Evolutionary conservation across 2,797 vertebrate species (phyloP), one percentile per base, ranked within the genome.

Genomic region (Astyanax mexicanus): DNA sequence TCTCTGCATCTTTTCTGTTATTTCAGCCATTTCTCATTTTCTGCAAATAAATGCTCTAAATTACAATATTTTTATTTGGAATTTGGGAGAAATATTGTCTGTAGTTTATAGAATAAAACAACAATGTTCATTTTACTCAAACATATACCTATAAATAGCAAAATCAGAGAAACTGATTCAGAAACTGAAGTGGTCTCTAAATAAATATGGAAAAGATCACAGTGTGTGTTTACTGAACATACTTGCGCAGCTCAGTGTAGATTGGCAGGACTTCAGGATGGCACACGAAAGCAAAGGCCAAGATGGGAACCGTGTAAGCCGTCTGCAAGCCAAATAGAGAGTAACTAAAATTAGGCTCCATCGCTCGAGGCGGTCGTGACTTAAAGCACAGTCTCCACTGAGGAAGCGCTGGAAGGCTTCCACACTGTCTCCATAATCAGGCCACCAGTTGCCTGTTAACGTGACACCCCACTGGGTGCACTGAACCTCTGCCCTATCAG

Each of bases 241-340:
- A 93, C 92, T 92, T 94, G 80, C 76, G 87, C 32, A 98, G 94
- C 74, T 99, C 97, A 0, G 95, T 97, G 93, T 99, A 99, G 89
- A 99, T 97, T 6, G 98, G 97, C 83, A 99, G 94, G 77, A 99
- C 94, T 23, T 97, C 96, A 0, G 97, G 98, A 84, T 99, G 98
- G 86, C 97, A 98, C 42, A 99, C 98, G 79, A 97, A 99, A 0
- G 97, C 96, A 82, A 99, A 99, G 0, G 96, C 96, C 85, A 98
- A 91, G 80, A 97, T 98, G 25, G 97, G 97, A 85, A 99, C 91
- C 70, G 96, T 95, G 0, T 98, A 99, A 19, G 96, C 96, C 0
- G 96, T 98, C 97, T 99, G 90, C 85, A 91, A 88, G 86, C 74
- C 64, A 87, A 84, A 52, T 42, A 67, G n/a, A 67, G 38, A 54